A percentile compares a stretch with the other conserved stretches of the same genome.
Conservation (phyloP, 2,888 invertebrate genomes). For the Chydorus sphaericus region DNA sequence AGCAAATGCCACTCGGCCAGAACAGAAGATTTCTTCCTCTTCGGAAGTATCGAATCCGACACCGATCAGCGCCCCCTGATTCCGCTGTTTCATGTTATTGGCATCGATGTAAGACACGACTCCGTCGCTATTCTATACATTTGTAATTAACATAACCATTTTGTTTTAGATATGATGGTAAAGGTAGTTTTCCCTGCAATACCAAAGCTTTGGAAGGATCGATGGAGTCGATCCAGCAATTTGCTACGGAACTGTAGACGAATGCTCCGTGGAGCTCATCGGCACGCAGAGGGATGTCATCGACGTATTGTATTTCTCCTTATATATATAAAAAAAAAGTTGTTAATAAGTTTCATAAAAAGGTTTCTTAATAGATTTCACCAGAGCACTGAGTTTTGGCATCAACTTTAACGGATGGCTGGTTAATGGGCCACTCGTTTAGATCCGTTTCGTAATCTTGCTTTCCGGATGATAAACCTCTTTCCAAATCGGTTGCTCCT, state of each 20-base stretch:
- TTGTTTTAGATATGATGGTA: background rate
- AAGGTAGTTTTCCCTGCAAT: slow-evolving; percentile 23
- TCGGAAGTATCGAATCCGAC: too few relatives aligned
- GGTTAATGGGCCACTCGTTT: slow-evolving; percentile 54
- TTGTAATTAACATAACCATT: background rate
- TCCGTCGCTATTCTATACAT: background rate
- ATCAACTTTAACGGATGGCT: slow-evolving; percentile 59
- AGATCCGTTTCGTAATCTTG: slow-evolving; percentile 55
- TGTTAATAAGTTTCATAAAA: background rate
- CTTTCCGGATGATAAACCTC: slow-evolving; percentile 47
- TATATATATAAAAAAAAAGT: background rate
- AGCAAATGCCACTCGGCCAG: slow-evolving; percentile 24
- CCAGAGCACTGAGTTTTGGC: slow-evolving; percentile 43
- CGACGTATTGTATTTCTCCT: slow-evolving; percentile 62
- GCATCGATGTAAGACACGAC: slow-evolving; percentile 10
- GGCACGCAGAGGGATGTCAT: slow-evolving; percentile 49
- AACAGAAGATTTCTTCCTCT: slow-evolving; percentile 25
- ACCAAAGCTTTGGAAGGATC: slow-evolving; percentile 51
- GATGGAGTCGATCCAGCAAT: slow-evolving; percentile 42
- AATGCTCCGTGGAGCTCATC: slow-evolving; percentile 57
- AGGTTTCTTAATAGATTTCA: background rate
- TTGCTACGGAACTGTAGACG: slow-evolving; percentile 42
- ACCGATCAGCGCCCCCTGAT: background rate
- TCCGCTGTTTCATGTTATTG: background rate
- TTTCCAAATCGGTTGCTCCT: slow-evolving; percentile 30